These are phyloP conservation scores for Zoanthus sociatus DNA, from an alignment of 92 coral and sea anemone species.

Conservation along the genomic window DNA sequence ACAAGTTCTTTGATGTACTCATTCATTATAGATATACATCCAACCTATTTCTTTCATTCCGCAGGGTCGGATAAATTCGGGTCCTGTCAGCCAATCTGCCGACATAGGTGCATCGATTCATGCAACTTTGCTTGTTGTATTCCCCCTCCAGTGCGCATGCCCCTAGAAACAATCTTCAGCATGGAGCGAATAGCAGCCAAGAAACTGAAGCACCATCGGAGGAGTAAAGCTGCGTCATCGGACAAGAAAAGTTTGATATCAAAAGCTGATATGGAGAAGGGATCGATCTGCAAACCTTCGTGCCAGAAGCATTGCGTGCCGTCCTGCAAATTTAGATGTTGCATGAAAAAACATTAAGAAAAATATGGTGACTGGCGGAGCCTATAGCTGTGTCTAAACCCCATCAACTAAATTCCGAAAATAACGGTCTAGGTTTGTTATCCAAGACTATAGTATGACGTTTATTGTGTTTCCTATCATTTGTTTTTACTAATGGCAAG, in stretches of 20 bases:
- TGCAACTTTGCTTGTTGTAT: conserved; percentile 95
- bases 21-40: too few species aligned
- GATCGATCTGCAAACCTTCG: conserved; percentile 64
- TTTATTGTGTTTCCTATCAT: too few species aligned
- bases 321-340: conserved; percentile 91
- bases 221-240: conserved; percentile 22
- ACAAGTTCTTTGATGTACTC: too few species aligned
- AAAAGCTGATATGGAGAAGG: conserved; percentile 60
- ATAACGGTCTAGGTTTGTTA: too few species aligned
- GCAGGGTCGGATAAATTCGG: conserved; percentile 79
- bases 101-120: conserved; percentile 85
- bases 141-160: conserved; percentile 76
- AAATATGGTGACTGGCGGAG: too few species aligned
- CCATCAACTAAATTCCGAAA: too few species aligned
- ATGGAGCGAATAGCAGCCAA: conserved; percentile 60
- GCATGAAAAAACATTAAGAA: conserved; percentile 63
- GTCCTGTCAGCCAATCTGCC: conserved; percentile 74
- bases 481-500: too few species aligned
- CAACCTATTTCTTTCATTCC: not conserved
- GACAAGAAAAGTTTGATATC: conserved; percentile 40
- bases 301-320: conserved; percentile 86
- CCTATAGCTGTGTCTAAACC: too few species aligned
- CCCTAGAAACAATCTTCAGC: conserved; percentile 54
- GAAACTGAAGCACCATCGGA: conserved; percentile 20
- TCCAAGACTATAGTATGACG: too few species aligned